Percentiles rank a stretch among this genome's conserved stretches.
Evolutionary conservation across 1,140 invertebrate species (phyloP).

Genomic region (Bicyclus anynana): DNA sequence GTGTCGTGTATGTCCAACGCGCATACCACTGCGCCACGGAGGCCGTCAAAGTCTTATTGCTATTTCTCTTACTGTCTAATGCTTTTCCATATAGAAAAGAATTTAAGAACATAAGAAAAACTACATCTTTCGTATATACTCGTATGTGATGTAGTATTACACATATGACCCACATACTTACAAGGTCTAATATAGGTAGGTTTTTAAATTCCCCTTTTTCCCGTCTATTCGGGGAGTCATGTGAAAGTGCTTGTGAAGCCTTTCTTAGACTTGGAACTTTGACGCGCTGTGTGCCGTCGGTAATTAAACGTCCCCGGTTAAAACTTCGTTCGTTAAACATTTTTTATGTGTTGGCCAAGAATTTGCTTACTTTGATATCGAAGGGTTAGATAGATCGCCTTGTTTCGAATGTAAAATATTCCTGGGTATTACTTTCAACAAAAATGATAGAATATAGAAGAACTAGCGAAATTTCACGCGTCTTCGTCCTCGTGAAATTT

Average conservation of each 20-base stretch:
- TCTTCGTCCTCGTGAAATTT: no score
- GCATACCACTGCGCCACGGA: no score
- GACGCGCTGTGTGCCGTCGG: slow-evolving; percentile 2
- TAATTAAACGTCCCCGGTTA: slow-evolving; percentile 41
- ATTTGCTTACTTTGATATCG: slow-evolving; percentile 49
- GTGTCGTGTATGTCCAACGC: no score
- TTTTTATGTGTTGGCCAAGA: slow-evolving; percentile 44
- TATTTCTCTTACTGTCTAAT: no score
- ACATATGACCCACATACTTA: not conserved
- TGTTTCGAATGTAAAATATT: not conserved
- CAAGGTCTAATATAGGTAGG: not conserved
- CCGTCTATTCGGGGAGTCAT: not conserved
- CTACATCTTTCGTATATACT: no score
- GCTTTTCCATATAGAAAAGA: no score
- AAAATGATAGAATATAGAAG: no score
- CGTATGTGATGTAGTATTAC: no score
- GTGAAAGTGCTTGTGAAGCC: not conserved
- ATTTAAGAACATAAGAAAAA: no score
- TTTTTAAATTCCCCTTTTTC: not conserved
- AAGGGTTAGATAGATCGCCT: not conserved
- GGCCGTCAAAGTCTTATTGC: no score
- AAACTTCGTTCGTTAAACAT: slow-evolving; percentile 53
- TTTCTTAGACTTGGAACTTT: slow-evolving; percentile 7
- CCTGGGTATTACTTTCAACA: no score
- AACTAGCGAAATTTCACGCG: no score